phyloP scores from a whole-genome alignment of 2,113 vertebrate genomes.

The Platichthys stellatus region DNA sequence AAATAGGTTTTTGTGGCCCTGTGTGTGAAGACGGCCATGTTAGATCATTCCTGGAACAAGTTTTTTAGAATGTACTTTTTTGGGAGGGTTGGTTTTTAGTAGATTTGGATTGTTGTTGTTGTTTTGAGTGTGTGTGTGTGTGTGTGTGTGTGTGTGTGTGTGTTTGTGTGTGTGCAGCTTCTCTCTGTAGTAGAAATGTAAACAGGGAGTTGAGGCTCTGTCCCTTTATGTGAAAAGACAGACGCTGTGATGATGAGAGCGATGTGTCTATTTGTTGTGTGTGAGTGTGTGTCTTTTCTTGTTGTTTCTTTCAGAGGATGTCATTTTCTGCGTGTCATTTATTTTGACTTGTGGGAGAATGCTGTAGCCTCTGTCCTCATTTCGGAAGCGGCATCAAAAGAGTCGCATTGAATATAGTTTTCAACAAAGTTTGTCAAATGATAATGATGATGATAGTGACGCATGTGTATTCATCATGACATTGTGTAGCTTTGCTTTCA shows the following conservation, averaged over 20 bases:
- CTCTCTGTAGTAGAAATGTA: constrained; percentile 27
- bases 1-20: not conserved
- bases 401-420: not conserved
- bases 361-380: constrained; percentile 7
- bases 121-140: not conserved
- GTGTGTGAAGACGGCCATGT: constrained; percentile 19
- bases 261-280: not conserved
- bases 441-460: constrained; percentile 5
- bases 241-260: constrained; percentile 19
- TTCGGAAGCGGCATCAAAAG: not conserved
- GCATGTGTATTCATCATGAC: not conserved
- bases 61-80: constrained; percentile 21
- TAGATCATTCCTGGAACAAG: constrained; percentile 17
- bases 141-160: not conserved
- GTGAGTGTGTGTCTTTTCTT: not conserved
- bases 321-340: not conserved
- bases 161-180: constrained; percentile 13
- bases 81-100: not conserved
- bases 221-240: constrained; percentile 18
- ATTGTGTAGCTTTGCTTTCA: not conserved
- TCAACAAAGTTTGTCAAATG: not conserved
- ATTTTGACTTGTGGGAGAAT: constrained; percentile 28
- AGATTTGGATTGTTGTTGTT: not conserved
- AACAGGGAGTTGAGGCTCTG: constrained; percentile 38
- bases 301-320: not conserved